These are phyloP conservation scores for Platyrinchus mystaceus DNA, from an alignment of 2,797 vertebrate genomes.

Conservation along the genomic window DNA sequence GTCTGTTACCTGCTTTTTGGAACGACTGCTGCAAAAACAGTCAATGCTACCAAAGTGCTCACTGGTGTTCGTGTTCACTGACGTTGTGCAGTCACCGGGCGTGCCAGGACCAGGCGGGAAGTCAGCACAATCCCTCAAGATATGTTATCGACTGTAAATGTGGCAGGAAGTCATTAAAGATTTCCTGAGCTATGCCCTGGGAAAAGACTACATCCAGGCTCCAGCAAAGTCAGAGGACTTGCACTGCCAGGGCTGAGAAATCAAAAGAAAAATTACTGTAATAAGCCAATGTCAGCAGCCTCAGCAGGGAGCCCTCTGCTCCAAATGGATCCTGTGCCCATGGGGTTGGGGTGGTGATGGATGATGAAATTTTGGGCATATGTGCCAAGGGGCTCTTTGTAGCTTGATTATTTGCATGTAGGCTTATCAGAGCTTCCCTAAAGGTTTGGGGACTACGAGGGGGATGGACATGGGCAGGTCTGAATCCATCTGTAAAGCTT, in stretches of 20 bases:
- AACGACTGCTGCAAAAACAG: background rate
- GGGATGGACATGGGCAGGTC: fast-evolving
- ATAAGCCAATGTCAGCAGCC: background rate
- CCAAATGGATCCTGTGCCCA: background rate
- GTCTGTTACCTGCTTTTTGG: background rate
- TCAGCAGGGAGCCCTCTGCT: background rate
- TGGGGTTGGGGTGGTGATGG: fast-evolving
- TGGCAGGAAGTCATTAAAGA: conserved; percentile 53
- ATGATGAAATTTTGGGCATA: fast-evolving
- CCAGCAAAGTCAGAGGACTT: background rate
- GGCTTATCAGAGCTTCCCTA: background rate
- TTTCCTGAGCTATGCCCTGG: conserved; percentile 27
- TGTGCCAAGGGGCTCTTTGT: background rate
- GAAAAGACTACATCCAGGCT: conserved; percentile 3
- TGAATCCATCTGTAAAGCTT: background rate
- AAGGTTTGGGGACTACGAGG: background rate
- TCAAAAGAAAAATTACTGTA: background rate
- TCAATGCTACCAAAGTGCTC: fast-evolving
- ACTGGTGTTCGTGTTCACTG: background rate
- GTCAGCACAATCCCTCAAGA: background rate
- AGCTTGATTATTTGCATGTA: background rate
- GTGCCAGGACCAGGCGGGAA: background rate
- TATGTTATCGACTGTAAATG: background rate
- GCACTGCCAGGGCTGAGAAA: background rate
- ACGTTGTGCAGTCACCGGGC: background rate